Conservation (phyloP, 2,888 invertebrate genomes). For the Yponomeuta cagnagella region DNA sequence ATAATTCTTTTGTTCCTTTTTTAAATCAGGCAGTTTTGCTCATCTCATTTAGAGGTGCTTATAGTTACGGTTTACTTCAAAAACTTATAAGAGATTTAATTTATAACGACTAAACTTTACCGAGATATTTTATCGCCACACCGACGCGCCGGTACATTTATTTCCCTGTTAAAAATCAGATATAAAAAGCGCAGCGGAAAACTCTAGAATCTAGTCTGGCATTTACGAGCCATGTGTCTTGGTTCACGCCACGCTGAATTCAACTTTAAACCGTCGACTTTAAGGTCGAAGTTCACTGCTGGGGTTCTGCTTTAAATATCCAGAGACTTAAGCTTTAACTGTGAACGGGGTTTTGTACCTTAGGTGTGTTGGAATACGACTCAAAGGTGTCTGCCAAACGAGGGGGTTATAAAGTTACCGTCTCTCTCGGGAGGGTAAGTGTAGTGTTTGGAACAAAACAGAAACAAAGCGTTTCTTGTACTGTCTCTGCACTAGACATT, state of each 20-base stretch:
- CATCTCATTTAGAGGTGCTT: no score
- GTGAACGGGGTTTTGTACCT: not conserved
- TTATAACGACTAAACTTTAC: not conserved
- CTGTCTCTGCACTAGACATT: no score
- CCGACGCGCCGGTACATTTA: not conserved
- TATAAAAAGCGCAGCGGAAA: constrained; percentile 1
- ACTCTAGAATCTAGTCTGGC: constrained; percentile 1
- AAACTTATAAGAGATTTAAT: not conserved
- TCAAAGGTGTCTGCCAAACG: not conserved
- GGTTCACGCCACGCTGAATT: not conserved
- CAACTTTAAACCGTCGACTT: not conserved
- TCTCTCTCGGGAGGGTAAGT: not conserved
- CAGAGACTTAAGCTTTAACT: not conserved
- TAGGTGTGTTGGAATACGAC: not conserved
- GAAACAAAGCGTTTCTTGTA: not conserved
- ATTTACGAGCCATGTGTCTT: not conserved
- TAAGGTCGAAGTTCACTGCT: not conserved
- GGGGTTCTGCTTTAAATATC: not conserved
- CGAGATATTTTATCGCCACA: not conserved
- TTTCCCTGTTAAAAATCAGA: not conserved
- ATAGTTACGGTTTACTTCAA: not conserved
- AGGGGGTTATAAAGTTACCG: not conserved
- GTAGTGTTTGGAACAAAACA: not conserved
- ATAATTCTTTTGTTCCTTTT: no score
- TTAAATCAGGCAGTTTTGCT: no score